Base-by-base conservation (phyloP, 2,888 invertebrate species). In the Protophormia terraenovae region DNA sequence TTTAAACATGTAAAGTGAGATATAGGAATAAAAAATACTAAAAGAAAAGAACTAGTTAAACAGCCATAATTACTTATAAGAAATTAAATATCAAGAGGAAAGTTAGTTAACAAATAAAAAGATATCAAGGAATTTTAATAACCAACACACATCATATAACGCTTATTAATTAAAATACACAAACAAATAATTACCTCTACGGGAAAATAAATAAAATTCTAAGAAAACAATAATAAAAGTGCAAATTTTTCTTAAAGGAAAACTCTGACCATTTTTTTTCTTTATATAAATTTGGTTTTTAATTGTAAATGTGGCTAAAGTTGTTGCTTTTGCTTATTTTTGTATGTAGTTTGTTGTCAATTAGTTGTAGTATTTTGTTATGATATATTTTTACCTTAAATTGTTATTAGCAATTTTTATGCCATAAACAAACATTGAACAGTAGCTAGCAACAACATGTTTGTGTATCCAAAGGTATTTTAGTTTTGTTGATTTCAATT, bases 111-210 rank as follows among this genome's bases (percentile, higher is more conserved):
- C 69, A n/a, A 50, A 41, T 62, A 53, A n/a, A 69, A 62, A 14
- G 67, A 76, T 76, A 76, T 69, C 50, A 66, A 60, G 85, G 85
- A 85, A 85, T 85, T 79, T 85, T 85, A 85, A 85, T 85, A 82
- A 79, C 78, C 75, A n/a, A 79, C 75, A 82, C 82, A 84, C 72
- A 83, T 81, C 77, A 83, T 85, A 85, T 85, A 78, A 79, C 82
- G 85, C 82, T 82, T 82, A 78, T 82, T 79, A 85, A 85, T 85
- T 85, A 85, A 69, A 80, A 55, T 24, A 22, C 55, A 35, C 64
- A 22, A 12, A n/a, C n/a, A n/a, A n/a, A n/a, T n/a, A n/a, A n/a
- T n/a, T n/a, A n/a, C n/a, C n/a, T n/a, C n/a, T n/a, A n/a, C n/a
- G n/a, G n/a, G n/a, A n/a, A n/a, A 35, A 38, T 8, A 66, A 27